Base-by-base conservation (phyloP, 2,888 invertebrate genomes). In the Gortyna flavago region DNA sequence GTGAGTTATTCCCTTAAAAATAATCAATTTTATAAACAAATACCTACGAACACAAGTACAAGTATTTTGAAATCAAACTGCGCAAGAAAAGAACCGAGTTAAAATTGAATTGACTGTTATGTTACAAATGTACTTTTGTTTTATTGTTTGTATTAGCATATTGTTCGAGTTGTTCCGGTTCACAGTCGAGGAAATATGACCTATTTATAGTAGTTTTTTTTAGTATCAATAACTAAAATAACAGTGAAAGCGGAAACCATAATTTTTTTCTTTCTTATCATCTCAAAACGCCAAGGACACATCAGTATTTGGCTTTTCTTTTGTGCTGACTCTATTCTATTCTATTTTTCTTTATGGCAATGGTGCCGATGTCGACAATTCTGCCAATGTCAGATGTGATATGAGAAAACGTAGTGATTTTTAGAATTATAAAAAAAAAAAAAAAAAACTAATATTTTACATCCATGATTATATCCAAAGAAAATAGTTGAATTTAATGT, bases 71-170 rank as follows among this genome's bases (percentile, higher is more conserved):
- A 70, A 38, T 29, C 1, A 29, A 48, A 76, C 29, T 41, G 48
- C 38, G 11, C n/a, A 54, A 54, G 7, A 21, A 54, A 35, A 57
- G 13, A n/a, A 54, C 9, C 0, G 11, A 80, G 18, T 57, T 38
- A 2, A 38, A 76, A 71, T 32, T 59, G 29, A 38, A 48, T 38
- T 25, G 6, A 44, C 54, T 62, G 32, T 64, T 48, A 38, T 32
- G 25, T 59, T 44, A 18, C 21, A 5, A 66, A 61, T 51, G 21
- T 61, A 51, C 11, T 25, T 51, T 11, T n/a, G 11, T 41, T 75
- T 61, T 32, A 72, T 32, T 72, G 48, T 71, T 48, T 80, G 7
- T 21, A 38, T 80, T 61, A 73, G 32, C 29, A 81, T 81, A 44
- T 38, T 75, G 76, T 78, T n/a, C n/a, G n/a, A n/a, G n/a, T n/a